Conservation (phyloP, 1,140 invertebrate species). For the Drosophila repleta region DNA sequence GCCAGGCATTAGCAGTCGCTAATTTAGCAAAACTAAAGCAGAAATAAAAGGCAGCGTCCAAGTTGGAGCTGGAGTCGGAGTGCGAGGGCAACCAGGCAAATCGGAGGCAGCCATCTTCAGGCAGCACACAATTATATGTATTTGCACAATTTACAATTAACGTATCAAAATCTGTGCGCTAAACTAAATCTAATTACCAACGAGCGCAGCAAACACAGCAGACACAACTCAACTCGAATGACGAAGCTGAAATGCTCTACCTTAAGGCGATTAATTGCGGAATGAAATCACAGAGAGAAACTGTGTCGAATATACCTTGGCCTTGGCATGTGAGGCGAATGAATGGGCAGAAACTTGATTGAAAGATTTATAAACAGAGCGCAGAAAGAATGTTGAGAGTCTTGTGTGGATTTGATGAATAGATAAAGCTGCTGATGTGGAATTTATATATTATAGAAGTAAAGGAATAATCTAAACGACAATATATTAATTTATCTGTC, state of each 20-base stretch:
- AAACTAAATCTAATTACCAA: conserved; percentile 77
- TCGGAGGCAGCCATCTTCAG: conserved; percentile 45
- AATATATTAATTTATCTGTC: too few species aligned
- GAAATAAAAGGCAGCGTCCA: conserved; percentile 40
- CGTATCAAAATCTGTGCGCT: conserved; percentile 78
- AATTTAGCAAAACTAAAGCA: conserved; percentile 77
- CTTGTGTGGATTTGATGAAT: too few species aligned
- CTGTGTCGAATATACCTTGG: not conserved
- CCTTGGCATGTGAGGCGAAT: not conserved
- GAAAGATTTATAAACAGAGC: too few species aligned
- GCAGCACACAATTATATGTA: conserved; percentile 69
- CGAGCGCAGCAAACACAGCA: conserved; percentile 15
- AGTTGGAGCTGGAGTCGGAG: not conserved
- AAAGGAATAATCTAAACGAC: too few species aligned
- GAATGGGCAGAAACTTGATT: not conserved
- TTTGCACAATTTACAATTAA: conserved; percentile 79
- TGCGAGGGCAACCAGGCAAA: conserved; percentile 62
- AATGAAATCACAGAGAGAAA: too few species aligned
- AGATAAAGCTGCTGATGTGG: too few species aligned
- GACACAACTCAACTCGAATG: conserved; percentile 5
- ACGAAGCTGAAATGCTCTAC: conserved; percentile 34
- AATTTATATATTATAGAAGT: too few species aligned
- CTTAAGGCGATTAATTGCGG: not conserved
- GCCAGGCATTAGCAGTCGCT: conserved; percentile 34
- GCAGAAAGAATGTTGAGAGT: too few species aligned